Conservation (phyloP, 1,140 invertebrate genomes). For the Aphelenchoides besseyi region DNA sequence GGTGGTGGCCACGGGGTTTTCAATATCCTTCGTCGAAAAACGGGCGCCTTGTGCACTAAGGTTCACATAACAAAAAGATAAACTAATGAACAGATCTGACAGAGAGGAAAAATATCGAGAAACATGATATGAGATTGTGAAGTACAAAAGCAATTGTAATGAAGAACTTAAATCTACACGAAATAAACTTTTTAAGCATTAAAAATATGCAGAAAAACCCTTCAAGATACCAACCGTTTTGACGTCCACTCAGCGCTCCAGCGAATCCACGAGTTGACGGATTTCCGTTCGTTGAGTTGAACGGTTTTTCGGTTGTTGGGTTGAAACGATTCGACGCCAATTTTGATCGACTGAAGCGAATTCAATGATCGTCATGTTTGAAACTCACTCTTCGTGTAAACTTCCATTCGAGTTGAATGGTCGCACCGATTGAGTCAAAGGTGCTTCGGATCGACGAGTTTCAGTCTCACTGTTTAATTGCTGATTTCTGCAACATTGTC, state of each 20-base stretch:
- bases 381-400: not conserved
- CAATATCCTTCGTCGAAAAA: not conserved
- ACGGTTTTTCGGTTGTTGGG: not conserved
- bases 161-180: too few relatives aligned
- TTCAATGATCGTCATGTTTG: not conserved
- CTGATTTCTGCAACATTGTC: not conserved
- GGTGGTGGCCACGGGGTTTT: conserved; percentile 11
- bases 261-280: not conserved
- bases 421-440: conserved; percentile 14
- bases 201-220: too few relatives aligned
- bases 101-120: not conserved
- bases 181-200: too few relatives aligned
- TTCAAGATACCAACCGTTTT: not conserved
- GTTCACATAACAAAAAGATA: not conserved
- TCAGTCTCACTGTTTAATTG: not conserved
- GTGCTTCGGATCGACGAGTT: not conserved
- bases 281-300: not conserved
- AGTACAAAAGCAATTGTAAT: too few relatives aligned
- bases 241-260: not conserved
- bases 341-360: not conserved
- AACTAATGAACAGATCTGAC: not conserved
- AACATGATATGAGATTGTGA: too few relatives aligned
- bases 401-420: conserved; percentile 5
- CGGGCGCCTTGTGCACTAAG: not conserved
- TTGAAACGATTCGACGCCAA: not conserved